Percentiles rank a stretch among this genome's conserved stretches.
Conservation (phyloP, 2,888 invertebrate species). For the Lasioglossum villosulum region DNA sequence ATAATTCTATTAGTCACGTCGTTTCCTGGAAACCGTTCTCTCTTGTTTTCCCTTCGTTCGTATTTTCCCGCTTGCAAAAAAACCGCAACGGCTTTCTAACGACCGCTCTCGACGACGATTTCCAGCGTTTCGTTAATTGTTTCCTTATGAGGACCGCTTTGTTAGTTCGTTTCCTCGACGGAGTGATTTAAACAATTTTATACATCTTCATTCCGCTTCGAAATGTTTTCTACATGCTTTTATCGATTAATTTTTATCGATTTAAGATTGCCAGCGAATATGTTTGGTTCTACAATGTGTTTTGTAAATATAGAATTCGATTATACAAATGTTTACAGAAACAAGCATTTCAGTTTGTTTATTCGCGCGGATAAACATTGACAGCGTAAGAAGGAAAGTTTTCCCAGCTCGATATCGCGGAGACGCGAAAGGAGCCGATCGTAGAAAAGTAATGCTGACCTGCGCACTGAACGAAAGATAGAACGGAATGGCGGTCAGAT, state of each 20-base stretch:
- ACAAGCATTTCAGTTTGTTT: not conserved
- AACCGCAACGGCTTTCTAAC: slow-evolving; percentile 46
- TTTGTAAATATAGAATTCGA: not conserved
- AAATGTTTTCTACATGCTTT: not conserved
- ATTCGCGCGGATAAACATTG: not conserved
- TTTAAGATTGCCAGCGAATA: not conserved
- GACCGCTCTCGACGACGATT: slow-evolving; percentile 1
- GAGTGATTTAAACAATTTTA: not conserved
- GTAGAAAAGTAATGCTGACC: slow-evolving; percentile 72
- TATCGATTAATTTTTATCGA: not conserved
- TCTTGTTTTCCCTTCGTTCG: slow-evolving; percentile 1
- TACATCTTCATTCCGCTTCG: not conserved
- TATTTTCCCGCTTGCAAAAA: not conserved
- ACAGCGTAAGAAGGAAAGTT: not conserved
- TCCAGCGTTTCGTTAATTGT: slow-evolving; percentile 26
- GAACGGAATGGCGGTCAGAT: slow-evolving; percentile 63
- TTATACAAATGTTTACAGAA: not conserved
- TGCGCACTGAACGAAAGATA: slow-evolving; percentile 75
- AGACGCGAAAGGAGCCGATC: not conserved
- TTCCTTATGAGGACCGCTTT: slow-evolving; percentile 32
- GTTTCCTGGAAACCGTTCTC: slow-evolving; percentile 31
- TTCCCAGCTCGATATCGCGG: not conserved
- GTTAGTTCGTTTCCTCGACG: not conserved
- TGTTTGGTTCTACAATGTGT: not conserved
- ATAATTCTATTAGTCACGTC: slow-evolving; percentile 12